Evolutionary conservation across 2,888 invertebrate species (phyloP).

Genomic region (Lathronympha strigana): DNA sequence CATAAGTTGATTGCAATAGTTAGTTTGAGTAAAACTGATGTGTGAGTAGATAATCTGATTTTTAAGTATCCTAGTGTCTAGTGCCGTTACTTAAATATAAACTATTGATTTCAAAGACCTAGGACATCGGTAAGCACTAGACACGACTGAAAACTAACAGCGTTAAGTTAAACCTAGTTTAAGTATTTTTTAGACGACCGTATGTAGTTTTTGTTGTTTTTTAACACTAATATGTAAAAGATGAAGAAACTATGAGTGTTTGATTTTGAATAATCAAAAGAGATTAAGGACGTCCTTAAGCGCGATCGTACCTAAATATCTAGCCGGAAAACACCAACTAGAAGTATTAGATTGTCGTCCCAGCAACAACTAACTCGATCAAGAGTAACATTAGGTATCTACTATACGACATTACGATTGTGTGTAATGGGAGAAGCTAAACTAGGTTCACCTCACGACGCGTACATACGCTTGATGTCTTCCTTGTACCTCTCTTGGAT

Average conservation of each 20-base stretch:
- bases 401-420: not conserved
- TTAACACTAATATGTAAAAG: too few relatives aligned
- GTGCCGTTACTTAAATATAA: not conserved
- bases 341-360: not conserved
- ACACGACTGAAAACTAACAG: not conserved
- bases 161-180: slow-evolving; percentile 15
- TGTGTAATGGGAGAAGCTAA: not conserved
- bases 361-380: not conserved
- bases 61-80: slow-evolving; percentile 4
- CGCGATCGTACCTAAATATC: too few relatives aligned
- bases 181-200: not conserved
- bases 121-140: slow-evolving; percentile 14
- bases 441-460: slow-evolving; percentile 86
- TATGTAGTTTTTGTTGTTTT: not conserved
- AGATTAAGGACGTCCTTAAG: too few relatives aligned
- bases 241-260: too few relatives aligned
- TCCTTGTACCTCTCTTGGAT: slow-evolving; percentile 97
- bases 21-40: not conserved
- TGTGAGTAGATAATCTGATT: slow-evolving; percentile 2
- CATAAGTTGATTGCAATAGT: not conserved
- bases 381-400: not conserved
- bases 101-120: slow-evolving; percentile 21
- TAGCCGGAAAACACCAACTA: too few relatives aligned
- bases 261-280: too few relatives aligned
- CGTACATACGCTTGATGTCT: slow-evolving; percentile 97